These are phyloP conservation scores for Sebastes variabilis DNA, from an alignment of 2,797 vertebrate genomes.

Conservation along the genomic window DNA sequence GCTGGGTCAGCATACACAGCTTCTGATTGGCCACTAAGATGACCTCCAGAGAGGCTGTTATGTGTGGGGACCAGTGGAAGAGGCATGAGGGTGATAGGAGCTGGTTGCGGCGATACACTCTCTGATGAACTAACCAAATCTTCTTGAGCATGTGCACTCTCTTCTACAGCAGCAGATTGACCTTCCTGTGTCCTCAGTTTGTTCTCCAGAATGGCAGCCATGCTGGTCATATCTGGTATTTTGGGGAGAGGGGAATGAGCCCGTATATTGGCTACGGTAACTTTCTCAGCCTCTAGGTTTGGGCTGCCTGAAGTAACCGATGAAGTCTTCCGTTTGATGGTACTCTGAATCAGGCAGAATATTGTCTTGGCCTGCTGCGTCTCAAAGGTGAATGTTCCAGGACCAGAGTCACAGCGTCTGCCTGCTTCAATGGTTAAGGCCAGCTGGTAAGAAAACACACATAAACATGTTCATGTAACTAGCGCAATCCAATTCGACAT, in stretches of 20 bases:
- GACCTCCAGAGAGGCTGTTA: background rate
- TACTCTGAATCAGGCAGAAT: slow-evolving; percentile 87
- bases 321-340: slow-evolving; percentile 85
- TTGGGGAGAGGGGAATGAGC: slow-evolving; percentile 77
- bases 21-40: slow-evolving; percentile 32
- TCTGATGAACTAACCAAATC: slow-evolving; percentile 2
- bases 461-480: background rate
- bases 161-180: slow-evolving; percentile 2
- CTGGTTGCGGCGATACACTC: slow-evolving; percentile 24
- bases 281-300: slow-evolving; percentile 29
- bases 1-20: slow-evolving; percentile 72
- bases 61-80: slow-evolving; percentile 57
- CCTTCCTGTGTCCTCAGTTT: slow-evolving; percentile 21
- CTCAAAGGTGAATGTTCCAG: slow-evolving; percentile 94
- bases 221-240: slow-evolving; percentile 24
- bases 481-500: background rate
- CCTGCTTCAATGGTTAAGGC: slow-evolving; percentile 93
- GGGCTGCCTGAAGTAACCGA: background rate
- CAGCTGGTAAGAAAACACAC: slow-evolving; percentile 73
- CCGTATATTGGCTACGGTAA: background rate
- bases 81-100: slow-evolving; percentile 66
- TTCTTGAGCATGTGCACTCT: slow-evolving; percentile 10
- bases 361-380: slow-evolving; percentile 90
- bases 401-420: slow-evolving; percentile 90
- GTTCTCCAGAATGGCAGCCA: slow-evolving; percentile 31